These are phyloP conservation scores for Aporophyla lueneburgensis DNA, from an alignment of 2,888 invertebrate genomes.

Conservation along the genomic window DNA sequence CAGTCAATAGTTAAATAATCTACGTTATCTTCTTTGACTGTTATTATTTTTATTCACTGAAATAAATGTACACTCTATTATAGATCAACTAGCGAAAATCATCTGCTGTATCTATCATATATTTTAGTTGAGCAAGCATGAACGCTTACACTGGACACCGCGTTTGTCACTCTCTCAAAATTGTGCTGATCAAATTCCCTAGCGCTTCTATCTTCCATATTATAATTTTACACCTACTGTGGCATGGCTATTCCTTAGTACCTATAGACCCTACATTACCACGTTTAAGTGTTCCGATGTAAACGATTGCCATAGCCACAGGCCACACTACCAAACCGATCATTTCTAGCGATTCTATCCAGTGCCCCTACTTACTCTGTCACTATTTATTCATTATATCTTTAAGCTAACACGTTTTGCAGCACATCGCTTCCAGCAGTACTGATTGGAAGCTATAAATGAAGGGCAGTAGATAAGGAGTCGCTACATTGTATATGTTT, in stretches of 20 bases:
- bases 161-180: constrained; percentile 5
- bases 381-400: constrained; percentile 64
- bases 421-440: constrained; percentile 47
- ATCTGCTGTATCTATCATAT: neutral
- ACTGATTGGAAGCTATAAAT: constrained; percentile 48
- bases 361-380: constrained; percentile 53
- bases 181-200: neutral
- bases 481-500: constrained; percentile 29
- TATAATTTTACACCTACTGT: neutral
- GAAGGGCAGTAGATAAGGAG: constrained; percentile 42
- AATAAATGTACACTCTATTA: neutral
- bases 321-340: constrained; percentile 49
- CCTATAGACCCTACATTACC: neutral
- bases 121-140: constrained; percentile 23
- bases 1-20: too few relatives aligned
- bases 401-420: constrained; percentile 62
- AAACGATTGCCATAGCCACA: constrained; percentile 43
- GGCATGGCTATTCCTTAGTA: neutral
- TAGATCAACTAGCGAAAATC: neutral
- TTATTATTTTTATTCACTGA: neutral
- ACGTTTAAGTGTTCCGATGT: constrained; percentile 32
- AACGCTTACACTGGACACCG: neutral
- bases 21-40: neutral
- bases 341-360: constrained; percentile 45
- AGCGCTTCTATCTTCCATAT: neutral